phyloP scores from a whole-genome alignment of 2,888 invertebrate species.

The Cataglyphis albicans region DNA sequence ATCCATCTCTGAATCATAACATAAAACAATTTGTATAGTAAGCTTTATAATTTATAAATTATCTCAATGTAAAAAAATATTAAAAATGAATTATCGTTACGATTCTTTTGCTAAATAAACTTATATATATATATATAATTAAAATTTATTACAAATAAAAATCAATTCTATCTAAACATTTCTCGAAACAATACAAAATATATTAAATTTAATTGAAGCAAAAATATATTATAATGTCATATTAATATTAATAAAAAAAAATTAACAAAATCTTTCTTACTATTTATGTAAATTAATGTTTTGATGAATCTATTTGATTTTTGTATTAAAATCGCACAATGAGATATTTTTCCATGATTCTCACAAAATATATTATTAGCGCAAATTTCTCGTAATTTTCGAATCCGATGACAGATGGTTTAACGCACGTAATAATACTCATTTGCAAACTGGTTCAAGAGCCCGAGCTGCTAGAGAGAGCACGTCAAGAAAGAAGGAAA shows the following conservation, averaged over 20 bases:
- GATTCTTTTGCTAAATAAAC: not conserved
- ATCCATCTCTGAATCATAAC: not conserved
- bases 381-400: not conserved
- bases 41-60: not conserved
- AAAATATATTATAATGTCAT: not conserved
- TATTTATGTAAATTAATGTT: not conserved
- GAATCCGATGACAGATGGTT: not conserved
- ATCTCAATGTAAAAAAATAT: not conserved
- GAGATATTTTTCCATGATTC: not conserved
- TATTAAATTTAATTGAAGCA: not conserved
- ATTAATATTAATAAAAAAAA: not conserved
- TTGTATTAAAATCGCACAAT: not conserved
- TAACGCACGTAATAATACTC: not conserved
- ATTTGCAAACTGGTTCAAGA: conserved; percentile 22
- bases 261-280: not conserved
- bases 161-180: not conserved
- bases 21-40: not conserved
- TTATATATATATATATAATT: not conserved
- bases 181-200: not conserved
- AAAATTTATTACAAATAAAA: not conserved
- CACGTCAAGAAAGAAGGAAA: not conserved
- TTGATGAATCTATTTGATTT: not conserved
- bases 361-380: not conserved
- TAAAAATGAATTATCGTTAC: too few species aligned
- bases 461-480: not conserved